A percentile compares a stretch with the other conserved stretches of the same genome.
These are phyloP conservation scores for Spisula subtruncata DNA, from an alignment of 2,888 invertebrate species.

Conservation along the genomic window DNA sequence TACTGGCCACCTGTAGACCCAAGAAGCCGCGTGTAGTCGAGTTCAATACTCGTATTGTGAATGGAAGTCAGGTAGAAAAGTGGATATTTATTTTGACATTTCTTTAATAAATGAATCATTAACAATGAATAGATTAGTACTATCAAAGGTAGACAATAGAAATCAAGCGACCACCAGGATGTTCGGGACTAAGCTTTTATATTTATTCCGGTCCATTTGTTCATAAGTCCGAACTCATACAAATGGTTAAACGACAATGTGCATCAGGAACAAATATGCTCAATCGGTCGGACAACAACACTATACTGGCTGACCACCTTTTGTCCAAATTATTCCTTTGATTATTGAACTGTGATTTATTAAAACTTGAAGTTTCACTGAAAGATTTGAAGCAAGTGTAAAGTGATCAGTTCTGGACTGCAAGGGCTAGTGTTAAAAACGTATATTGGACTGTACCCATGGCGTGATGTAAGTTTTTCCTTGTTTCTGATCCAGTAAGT, in stretches of 20 bases:
- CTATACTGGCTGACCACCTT: not conserved
- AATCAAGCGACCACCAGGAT: not conserved
- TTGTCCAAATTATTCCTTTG: not conserved
- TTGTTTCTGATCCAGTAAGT: not conserved
- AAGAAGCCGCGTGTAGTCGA: not conserved
- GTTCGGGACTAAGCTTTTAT: not conserved
- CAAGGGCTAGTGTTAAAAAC: not conserved
- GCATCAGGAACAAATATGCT: not conserved
- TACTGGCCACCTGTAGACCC: slow-evolving; percentile 34
- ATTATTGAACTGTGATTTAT: not conserved
- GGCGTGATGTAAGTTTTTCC: not conserved
- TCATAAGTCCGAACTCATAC: too few relatives aligned
- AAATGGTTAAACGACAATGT: not conserved
- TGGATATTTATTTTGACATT: slow-evolving; percentile 1
- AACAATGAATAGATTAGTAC: slow-evolving; percentile 5
- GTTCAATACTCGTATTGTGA: slow-evolving; percentile 27
- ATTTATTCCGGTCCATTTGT: not conserved
- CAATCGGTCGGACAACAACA: not conserved
- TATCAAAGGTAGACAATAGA: not conserved
- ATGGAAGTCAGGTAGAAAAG: not conserved
- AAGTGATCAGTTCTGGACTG: not conserved
- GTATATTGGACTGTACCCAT: not conserved
- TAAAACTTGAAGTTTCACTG: not conserved
- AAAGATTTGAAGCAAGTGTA: not conserved
- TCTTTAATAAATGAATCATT: not conserved